phyloP scores from a whole-genome alignment of 2,113 vertebrate genomes.

The Struthidea cinerea region DNA sequence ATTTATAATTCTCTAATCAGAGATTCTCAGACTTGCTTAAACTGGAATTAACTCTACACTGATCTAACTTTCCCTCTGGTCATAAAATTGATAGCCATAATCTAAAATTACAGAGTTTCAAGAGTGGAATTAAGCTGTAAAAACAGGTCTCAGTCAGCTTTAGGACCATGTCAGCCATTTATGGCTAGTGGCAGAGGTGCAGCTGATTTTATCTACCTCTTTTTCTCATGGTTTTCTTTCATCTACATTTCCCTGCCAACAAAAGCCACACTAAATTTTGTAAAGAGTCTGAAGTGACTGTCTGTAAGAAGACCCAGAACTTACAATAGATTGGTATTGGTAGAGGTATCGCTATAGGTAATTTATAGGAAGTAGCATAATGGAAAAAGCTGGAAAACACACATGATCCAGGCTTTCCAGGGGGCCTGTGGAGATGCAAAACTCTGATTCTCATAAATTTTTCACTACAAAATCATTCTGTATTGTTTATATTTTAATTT shows the following conservation, averaged over 20 bases:
- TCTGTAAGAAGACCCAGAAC: neutral
- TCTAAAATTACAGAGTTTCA: neutral
- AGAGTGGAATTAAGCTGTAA: neutral
- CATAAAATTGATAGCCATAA: neutral
- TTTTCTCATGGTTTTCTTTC: neutral
- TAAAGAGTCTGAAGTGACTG: neutral
- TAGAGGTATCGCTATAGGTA: fast-evolving
- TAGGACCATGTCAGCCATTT: neutral
- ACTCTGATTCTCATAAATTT: neutral
- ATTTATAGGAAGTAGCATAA: neutral
- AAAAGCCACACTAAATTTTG: neutral
- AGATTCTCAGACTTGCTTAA: neutral
- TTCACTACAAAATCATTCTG: neutral
- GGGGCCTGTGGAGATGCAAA: neutral
- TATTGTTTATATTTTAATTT: neutral
- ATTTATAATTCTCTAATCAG: neutral
- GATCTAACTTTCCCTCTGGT: neutral
- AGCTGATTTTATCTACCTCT: neutral
- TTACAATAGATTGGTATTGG: neutral
- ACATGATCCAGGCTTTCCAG: neutral
- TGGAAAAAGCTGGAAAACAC: neutral
- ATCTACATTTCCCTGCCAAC: neutral
- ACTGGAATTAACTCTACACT: neutral
- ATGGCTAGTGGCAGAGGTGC: neutral
- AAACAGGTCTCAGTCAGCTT: neutral